These are phyloP conservation scores for Ectropis grisescens DNA, from an alignment of 1,140 invertebrate genomes.

Conservation along the genomic window DNA sequence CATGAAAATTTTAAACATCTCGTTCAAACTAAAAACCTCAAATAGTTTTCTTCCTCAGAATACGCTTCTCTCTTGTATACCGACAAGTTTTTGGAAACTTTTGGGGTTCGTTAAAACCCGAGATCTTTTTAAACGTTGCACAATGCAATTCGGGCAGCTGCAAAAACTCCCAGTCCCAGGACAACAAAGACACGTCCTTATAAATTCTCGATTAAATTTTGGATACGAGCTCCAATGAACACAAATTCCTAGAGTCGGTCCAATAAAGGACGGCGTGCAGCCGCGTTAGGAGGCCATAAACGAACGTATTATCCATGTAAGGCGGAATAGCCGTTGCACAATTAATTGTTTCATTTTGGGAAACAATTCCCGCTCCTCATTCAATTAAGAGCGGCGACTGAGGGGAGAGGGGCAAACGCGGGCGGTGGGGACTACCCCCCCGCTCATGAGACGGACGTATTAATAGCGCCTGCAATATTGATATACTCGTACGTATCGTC, in stretches of 20 bases:
- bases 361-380: constrained; percentile 70
- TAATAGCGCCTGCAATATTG: constrained; percentile 70
- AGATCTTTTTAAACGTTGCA: constrained; percentile 33
- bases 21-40: constrained; percentile 46
- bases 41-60: no score
- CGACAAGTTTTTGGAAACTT: no score
- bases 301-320: constrained; percentile 70
- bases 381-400: constrained; percentile 67
- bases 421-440: constrained; percentile 22
- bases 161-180: constrained; percentile 36
- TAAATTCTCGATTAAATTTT: constrained; percentile 67
- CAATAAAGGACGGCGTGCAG: constrained; percentile 67
- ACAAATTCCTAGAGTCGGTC: constrained; percentile 68
- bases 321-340: constrained; percentile 70
- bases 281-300: constrained; percentile 68
- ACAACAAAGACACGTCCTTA: constrained; percentile 58
- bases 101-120: constrained; percentile 12
- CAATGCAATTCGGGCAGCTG: constrained; percentile 40
- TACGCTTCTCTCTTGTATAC: no score
- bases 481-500: constrained; percentile 65
- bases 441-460: constrained; percentile 66
- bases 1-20: constrained; percentile 65
- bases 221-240: constrained; percentile 64
- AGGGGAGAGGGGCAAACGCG: constrained; percentile 28
- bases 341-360: constrained; percentile 71